phyloP scores from a whole-genome alignment of 2,113 vertebrate species.

The Onychostruthus taczanowskii region DNA sequence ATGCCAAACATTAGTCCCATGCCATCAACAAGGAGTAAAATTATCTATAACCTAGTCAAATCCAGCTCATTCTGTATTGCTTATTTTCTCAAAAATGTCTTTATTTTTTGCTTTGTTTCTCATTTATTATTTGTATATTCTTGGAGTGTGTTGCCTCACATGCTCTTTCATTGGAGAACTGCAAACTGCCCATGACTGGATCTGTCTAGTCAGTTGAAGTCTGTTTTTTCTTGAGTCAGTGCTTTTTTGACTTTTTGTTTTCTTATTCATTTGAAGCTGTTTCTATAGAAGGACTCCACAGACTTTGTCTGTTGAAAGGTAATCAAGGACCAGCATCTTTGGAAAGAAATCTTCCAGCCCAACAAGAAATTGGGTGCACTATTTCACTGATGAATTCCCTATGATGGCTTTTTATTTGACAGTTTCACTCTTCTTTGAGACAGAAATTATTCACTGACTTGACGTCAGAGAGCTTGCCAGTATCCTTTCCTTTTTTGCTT shows the following conservation, averaged over 20 bases:
- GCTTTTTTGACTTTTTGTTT: background rate
- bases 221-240: background rate
- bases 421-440: background rate
- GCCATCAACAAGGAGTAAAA: background rate
- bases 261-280: background rate
- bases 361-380: background rate
- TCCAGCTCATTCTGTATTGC: background rate
- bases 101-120: background rate
- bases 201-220: background rate
- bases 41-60: background rate
- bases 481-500: background rate
- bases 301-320: background rate
- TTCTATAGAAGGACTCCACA: background rate
- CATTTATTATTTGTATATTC: background rate
- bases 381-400: background rate
- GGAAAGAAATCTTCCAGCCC: background rate
- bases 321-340: background rate
- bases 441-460: background rate
- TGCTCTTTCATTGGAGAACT: background rate
- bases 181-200: rapidly evolving
- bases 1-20: background rate
- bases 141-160: background rate
- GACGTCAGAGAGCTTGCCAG: background rate
- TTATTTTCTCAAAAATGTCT: background rate
- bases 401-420: background rate